Evolutionary conservation across 2,888 invertebrate genomes (phyloP), one percentile per base, ranked within the genome.

Genomic region (Prosapia bicincta): DNA sequence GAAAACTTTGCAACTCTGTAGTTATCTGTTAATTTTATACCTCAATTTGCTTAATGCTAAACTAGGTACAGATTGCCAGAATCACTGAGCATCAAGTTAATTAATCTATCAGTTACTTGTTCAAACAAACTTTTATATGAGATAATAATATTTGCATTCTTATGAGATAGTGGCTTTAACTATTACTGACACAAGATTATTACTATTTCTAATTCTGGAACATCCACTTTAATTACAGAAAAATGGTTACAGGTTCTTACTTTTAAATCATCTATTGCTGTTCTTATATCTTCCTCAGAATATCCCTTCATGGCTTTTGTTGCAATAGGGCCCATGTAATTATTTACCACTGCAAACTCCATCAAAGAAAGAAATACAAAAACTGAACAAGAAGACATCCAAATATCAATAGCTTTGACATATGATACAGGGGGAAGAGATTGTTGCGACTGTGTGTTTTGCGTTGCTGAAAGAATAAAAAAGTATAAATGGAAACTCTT

Each of bases 321-420:
- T 13, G 95, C 94, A 0, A 94, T 90, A 0, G 95, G 94, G 0
- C 95, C 95, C 90, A 92, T 91, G 83, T 93, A 95, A 84, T 95
- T 95, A 83, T 96, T 96, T 66, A 96, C 95, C 1, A 96, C 91
- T 0, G 95, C 95, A 83, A 95, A 96, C 85, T 96, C 95, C 90
- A 96, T 95, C 30, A 95, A 87, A 0, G 95, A 95, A 73, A 95
- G 89, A 84, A 95, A 95, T n/a, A 96, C 95, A 85, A 95, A 96
- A 20, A 96, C 93, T 1, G 95, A 95, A 84, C 95, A 96, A 0
- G 94, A 94, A 0, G 94, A 95, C 95, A 95, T 96, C 94, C 94
- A 96, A 0, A 95, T 93, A 83, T 96, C 96, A 72, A 96, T 95
- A 0, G 96, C 96, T 85, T 96, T 96, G 0, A 96, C 95, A 84